Evolutionary conservation across 2,797 vertebrate genomes (phyloP).

Genomic region (Alfaro cultratus): DNA sequence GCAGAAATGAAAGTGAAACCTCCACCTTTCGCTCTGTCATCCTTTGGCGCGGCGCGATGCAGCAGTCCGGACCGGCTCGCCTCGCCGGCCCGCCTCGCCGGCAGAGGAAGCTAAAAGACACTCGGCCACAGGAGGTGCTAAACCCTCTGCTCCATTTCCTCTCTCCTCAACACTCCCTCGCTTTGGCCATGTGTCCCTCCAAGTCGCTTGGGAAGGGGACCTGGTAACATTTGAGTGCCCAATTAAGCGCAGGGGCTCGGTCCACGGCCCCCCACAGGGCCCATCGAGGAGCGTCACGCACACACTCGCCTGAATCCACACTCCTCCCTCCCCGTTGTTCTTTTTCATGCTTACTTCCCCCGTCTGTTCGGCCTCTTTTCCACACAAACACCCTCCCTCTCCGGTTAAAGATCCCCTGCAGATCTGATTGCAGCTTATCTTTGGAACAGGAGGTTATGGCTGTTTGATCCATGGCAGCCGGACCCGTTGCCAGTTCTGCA

Average conservation of each 20-base stretch:
- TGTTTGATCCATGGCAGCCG: conserved; percentile 77
- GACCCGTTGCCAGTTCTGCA: conserved; percentile 72
- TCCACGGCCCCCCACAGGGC: conserved; percentile 66
- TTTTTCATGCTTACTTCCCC: conserved; percentile 73
- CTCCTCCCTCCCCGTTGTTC: conserved; percentile 57
- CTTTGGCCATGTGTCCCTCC: conserved; percentile 74
- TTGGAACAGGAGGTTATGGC: conserved; percentile 81
- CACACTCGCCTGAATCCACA: conserved; percentile 23
- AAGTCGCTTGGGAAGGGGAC: conserved; percentile 73
- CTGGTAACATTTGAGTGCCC: conserved; percentile 81
- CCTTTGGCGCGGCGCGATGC: conserved; percentile 49
- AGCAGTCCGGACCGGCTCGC: no score
- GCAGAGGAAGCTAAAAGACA: conserved; percentile 63
- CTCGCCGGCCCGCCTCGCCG: no score
- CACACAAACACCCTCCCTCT: conserved; percentile 68
- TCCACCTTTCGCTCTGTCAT: conserved; percentile 76
- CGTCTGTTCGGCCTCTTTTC: conserved; percentile 68
- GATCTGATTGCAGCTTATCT: conserved; percentile 78
- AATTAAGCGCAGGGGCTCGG: conserved; percentile 80
- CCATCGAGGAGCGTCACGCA: conserved; percentile 72
- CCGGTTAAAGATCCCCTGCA: conserved; percentile 72
- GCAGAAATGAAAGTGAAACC: conserved; percentile 34
- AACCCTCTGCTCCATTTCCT: conserved; percentile 85
- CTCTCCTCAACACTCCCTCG: conserved; percentile 67
- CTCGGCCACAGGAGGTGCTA: conserved; percentile 79